These are phyloP conservation scores for Ectemnius lituratus DNA, from an alignment of 2,888 invertebrate genomes.

Conservation along the genomic window DNA sequence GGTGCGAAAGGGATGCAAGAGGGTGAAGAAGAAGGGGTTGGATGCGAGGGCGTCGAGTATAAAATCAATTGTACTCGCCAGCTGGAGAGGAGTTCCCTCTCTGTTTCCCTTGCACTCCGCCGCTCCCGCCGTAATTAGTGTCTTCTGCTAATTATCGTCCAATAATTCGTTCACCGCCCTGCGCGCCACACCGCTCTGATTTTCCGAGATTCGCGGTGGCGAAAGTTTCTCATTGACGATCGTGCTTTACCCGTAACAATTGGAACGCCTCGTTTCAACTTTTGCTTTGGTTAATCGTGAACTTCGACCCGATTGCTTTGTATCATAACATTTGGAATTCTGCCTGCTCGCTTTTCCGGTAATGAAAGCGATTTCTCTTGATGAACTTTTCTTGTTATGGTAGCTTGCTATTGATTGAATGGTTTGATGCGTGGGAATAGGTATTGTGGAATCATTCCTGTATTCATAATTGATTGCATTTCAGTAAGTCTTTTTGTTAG, in stretches of 20 bases:
- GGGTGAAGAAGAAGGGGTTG: background rate
- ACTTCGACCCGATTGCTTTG: no score
- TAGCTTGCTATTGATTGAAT: no score
- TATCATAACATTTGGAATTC: no score
- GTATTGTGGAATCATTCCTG: no score
- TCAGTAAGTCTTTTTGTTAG: no score
- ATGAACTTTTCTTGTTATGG: no score
- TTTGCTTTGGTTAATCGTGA: no score
- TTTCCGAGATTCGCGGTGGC: slow-evolving; percentile 14
- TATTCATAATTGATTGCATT: no score
- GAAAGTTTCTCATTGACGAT: slow-evolving; percentile 11
- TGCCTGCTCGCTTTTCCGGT: no score
- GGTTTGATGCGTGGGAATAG: no score
- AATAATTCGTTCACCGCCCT: slow-evolving; percentile 14
- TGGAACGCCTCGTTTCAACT: no score
- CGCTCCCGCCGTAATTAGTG: slow-evolving; percentile 35
- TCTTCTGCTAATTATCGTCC: slow-evolving; percentile 43
- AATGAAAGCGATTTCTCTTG: no score
- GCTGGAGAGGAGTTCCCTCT: slow-evolving; percentile 3
- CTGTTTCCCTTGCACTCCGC: background rate
- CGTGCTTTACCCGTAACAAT: background rate
- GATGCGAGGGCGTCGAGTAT: slow-evolving; percentile 12
- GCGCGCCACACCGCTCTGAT: slow-evolving; percentile 11
- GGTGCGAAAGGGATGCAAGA: background rate
- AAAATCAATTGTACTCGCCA: slow-evolving; percentile 40